A percentile compares a stretch with the other conserved stretches of the same genome.
phyloP scores from a whole-genome alignment of 2,888 invertebrate species.

The Chymomyza caudatula region DNA sequence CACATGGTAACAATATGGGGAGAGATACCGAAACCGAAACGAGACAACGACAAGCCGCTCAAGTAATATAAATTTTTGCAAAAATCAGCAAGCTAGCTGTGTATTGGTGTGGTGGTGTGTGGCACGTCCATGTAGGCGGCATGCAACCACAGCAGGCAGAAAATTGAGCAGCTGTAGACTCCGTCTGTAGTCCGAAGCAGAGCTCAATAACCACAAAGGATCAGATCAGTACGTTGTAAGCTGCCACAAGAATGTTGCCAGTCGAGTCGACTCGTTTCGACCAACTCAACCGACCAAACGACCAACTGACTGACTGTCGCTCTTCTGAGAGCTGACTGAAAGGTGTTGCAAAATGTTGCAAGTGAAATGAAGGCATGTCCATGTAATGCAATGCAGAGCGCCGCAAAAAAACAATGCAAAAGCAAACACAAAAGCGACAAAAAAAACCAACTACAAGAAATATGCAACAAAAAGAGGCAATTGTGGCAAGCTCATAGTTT shows the following conservation, averaged over 20 bases:
- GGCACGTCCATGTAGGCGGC: neutral
- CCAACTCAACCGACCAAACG: slow-evolving; percentile 25
- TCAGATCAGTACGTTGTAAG: neutral
- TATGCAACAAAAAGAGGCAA: slow-evolving; percentile 3
- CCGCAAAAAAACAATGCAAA: slow-evolving; percentile 7
- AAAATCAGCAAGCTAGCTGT: slow-evolving; percentile 68
- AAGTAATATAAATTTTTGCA: slow-evolving; percentile 70
- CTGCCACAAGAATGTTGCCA: neutral
- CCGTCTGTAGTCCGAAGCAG: neutral
- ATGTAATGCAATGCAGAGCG: slow-evolving; percentile 37
- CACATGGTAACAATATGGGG: slow-evolving; percentile 73
- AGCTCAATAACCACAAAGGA: slow-evolving; percentile 35
- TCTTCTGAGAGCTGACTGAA: slow-evolving; percentile 46
- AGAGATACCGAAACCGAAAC: neutral
- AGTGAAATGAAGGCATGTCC: slow-evolving; percentile 44
- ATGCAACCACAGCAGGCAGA: neutral
- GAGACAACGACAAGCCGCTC: slow-evolving; percentile 25
- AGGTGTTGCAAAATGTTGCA: slow-evolving; percentile 67
- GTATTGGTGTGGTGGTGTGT: neutral
- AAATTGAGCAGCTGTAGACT: slow-evolving; percentile 10
- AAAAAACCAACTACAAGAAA: neutral
- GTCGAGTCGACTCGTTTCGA: slow-evolving; percentile 5
- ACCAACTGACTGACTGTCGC: slow-evolving; percentile 34
- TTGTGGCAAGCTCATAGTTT: slow-evolving; percentile 43
- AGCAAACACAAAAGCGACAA: slow-evolving; percentile 21